These are phyloP conservation scores for Nylanderia fulva DNA, from an alignment of 1,140 invertebrate genomes.

Conservation along the genomic window DNA sequence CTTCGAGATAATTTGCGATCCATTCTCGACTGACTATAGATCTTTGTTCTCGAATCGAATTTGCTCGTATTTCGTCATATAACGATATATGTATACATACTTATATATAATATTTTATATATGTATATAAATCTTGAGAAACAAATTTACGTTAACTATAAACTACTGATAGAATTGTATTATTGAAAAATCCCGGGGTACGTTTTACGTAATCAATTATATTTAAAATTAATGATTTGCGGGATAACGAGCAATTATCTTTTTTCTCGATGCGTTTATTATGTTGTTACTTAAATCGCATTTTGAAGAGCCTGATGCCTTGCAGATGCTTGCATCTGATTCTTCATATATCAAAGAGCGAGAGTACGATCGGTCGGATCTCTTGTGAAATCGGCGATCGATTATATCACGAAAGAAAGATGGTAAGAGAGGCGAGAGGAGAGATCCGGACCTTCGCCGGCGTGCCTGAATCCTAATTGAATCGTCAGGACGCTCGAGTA, in stretches of 20 bases:
- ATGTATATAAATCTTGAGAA: neutral
- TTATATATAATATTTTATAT: no score
- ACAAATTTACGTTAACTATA: neutral
- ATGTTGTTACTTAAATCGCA: slow-evolving; percentile 21
- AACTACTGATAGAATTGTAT: neutral
- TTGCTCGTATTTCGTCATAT: neutral
- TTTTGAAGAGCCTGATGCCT: slow-evolving; percentile 40
- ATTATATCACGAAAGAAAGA: slow-evolving; percentile 75
- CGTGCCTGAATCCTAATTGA: slow-evolving; percentile 82
- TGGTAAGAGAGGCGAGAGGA: slow-evolving; percentile 33
- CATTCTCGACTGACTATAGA: neutral
- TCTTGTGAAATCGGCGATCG: slow-evolving; percentile 74
- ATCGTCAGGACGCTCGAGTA: slow-evolving; percentile 80
- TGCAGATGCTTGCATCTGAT: slow-evolving; percentile 55
- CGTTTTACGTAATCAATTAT: slow-evolving; percentile 8
- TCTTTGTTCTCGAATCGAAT: neutral
- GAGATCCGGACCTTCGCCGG: slow-evolving; percentile 63
- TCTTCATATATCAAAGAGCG: slow-evolving; percentile 73
- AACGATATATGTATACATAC: no score
- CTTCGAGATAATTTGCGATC: neutral
- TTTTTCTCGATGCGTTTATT: slow-evolving; percentile 25
- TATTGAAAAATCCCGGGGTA: neutral
- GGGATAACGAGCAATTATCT: neutral
- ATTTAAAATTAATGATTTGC: slow-evolving; percentile 22
- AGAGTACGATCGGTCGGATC: slow-evolving; percentile 56